Evolutionary conservation across 2,888 invertebrate genomes (phyloP), one percentile per base, ranked within the genome.

Genomic region (Catotricha subobsoleta): DNA sequence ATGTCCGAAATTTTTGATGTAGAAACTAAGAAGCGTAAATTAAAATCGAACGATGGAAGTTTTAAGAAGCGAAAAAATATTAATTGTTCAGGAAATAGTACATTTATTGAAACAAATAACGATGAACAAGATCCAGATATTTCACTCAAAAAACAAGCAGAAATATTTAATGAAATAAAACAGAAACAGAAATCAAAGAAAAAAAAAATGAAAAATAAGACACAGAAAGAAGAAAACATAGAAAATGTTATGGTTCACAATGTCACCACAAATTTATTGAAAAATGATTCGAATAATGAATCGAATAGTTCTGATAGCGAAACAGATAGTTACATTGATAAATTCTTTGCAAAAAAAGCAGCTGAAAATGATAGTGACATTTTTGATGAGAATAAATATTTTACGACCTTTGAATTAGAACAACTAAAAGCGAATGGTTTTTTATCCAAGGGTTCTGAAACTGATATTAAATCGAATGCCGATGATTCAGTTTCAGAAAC

Each of bases 241-340:
- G 18, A 21, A 27, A 2, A 5, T 18, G 10, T 38, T n/a, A 38
- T 16, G 8, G 37, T 38, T 18, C 25, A 25, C n/a, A 27, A 19
- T 27, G 8, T 36, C 15, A 23, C 21, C 3, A 3, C 13, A 15
- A 36, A 29, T 29, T 25, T 10, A 6, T 25, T 6, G 10, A 10
- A 25, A 8, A n/a, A n/a, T n/a, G 4, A 9, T n/a, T 10, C 12
- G 10, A 9, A 2, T 2, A 15, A 36, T 35, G 21, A 13, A 2
- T 25, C 36, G 3, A 10, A 9, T 10, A 36, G 15, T 38, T 40
- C 40, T 18, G 40, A 40, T 18, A 40, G 40, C 13, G 31, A 40
- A 13, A 25, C 21, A 3, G 40, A 40, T 8, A 15, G 19, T 34
- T 40, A 40, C 9, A 40, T 40, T 21, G 40, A 40, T 10, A 40